Conservation (phyloP, 2,888 invertebrate species). For the Netelia melanura region DNA sequence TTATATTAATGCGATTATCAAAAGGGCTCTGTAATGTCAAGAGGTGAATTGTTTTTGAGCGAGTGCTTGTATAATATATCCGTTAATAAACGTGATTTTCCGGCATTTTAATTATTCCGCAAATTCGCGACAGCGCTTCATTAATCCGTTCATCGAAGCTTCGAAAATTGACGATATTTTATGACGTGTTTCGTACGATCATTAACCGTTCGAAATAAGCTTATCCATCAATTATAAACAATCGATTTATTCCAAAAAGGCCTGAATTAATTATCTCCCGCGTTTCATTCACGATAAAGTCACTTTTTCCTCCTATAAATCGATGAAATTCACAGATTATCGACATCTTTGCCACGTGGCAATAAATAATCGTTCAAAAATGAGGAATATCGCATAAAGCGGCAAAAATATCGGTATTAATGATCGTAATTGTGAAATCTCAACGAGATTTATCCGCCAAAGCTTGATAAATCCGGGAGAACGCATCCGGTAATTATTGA, state of each 20-base stretch:
- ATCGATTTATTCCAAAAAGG: no score
- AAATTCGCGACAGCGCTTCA: constrained; percentile 7
- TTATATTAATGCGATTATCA: constrained; percentile 19
- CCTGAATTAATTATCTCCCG: no score
- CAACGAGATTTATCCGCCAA: constrained; percentile 39
- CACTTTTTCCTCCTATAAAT: no score
- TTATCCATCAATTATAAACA: no score
- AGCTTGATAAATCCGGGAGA: constrained; percentile 29
- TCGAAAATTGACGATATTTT: neutral
- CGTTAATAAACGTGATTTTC: neutral
- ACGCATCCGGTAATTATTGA: constrained; percentile 49
- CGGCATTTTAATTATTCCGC: neutral
- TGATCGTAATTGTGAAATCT: neutral
- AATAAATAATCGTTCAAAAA: neutral
- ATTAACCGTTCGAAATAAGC: neutral
- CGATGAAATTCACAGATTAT: neutral
- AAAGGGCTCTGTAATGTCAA: constrained; percentile 2
- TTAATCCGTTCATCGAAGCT: constrained; percentile 30
- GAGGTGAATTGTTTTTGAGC: constrained; percentile 28
- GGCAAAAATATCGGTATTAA: neutral
- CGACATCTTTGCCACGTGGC: neutral
- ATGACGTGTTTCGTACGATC: neutral
- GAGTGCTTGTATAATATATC: constrained; percentile 5
- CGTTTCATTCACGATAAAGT: no score
- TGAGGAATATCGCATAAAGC: neutral